These are phyloP conservation scores for Zygaena filipendulae DNA, from an alignment of 2,888 invertebrate species.

Conservation along the genomic window DNA sequence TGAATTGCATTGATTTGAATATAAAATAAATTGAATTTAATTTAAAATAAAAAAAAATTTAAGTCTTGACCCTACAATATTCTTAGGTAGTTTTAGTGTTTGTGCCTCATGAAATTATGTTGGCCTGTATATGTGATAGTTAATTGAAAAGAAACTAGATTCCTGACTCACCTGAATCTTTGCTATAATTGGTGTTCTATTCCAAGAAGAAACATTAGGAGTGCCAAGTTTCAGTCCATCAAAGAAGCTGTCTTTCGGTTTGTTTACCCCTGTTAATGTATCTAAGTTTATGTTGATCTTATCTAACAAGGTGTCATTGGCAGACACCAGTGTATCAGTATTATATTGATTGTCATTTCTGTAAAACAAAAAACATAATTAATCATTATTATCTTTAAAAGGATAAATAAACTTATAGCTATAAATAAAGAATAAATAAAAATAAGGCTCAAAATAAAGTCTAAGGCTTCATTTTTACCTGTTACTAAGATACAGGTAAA, in stretches of 20 bases:
- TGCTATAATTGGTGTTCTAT: slow-evolving; percentile 31
- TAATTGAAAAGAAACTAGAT: too few relatives aligned
- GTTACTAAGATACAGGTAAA: too few relatives aligned
- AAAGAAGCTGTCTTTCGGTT: slow-evolving; percentile 19
- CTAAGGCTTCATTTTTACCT: too few relatives aligned
- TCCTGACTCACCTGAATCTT: slow-evolving; percentile 36
- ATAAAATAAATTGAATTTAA: slow-evolving; percentile 3
- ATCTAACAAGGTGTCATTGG: slow-evolving; percentile 86
- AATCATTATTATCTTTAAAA: too few relatives aligned
- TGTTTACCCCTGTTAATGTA: slow-evolving; percentile 51
- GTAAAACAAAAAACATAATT: slow-evolving; percentile 12
- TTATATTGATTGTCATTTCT: slow-evolving; percentile 36
- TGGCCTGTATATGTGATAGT: too few relatives aligned
- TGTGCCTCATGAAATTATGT: too few relatives aligned
- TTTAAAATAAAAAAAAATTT: too few relatives aligned
- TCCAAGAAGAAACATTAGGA: slow-evolving; percentile 25
- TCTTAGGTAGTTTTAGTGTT: too few relatives aligned
- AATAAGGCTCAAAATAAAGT: too few relatives aligned
- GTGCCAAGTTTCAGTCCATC: slow-evolving; percentile 10
- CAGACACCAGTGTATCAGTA: slow-evolving; percentile 80
- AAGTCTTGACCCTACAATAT: too few relatives aligned
- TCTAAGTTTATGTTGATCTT: slow-evolving; percentile 80
- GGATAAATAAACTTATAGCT: too few relatives aligned
- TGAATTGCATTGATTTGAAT: slow-evolving; percentile 2
- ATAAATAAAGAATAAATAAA: too few relatives aligned